Evolutionary conservation across 2,113 vertebrate genomes (phyloP), one percentile per base, ranked within the genome.

Genomic region (Raja brachyura): DNA sequence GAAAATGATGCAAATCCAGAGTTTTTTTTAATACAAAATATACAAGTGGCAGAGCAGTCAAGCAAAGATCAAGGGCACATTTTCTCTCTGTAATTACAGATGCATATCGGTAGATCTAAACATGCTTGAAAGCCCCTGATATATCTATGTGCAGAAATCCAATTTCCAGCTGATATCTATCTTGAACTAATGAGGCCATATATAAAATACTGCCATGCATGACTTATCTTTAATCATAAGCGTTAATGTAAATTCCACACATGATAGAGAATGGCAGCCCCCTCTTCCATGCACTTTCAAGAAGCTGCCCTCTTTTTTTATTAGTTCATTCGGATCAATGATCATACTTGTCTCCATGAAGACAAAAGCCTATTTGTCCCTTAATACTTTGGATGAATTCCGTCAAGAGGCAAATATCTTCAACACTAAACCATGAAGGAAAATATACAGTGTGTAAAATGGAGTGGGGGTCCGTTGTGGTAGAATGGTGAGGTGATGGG

Each of bases 41-140:
- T 68, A 92, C 48, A 18, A 88, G 39, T 92, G 39, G 66, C 88
- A 20, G 63, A 68, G 33, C 28, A 70, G 61, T 70, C 61, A 70
- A 18, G n/a, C 66, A 92, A 68, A 92, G 90, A 48, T 92, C 66
- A 92, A 92, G 90, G 66, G 22, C 90, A 54, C 22, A 70, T 73
- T 90, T 90, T 88, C 39, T 9, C 31, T 92, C 39, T 92, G 33
- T 92, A 73, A 73, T 92, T 92, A 20, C 39, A 92, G 39, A 54
- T 20, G 22, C 22, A 25, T 73, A 73, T 92, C 33, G 54, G 66
- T 39, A 28, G 33, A 92, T 74, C 31, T 11, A 92, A 92, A 73
- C 88, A 92, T 92, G 88, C 66, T 63, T 9, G 68, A 70, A 70
- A 28, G 20, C 22, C 39, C 66, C 68, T 73, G 90, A 92, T 73